Percentiles rank a stretch among this genome's conserved stretches.
These are phyloP conservation scores for Clarias platycephalus DNA, from an alignment of 2,797 vertebrate species.

Conservation along the genomic window DNA sequence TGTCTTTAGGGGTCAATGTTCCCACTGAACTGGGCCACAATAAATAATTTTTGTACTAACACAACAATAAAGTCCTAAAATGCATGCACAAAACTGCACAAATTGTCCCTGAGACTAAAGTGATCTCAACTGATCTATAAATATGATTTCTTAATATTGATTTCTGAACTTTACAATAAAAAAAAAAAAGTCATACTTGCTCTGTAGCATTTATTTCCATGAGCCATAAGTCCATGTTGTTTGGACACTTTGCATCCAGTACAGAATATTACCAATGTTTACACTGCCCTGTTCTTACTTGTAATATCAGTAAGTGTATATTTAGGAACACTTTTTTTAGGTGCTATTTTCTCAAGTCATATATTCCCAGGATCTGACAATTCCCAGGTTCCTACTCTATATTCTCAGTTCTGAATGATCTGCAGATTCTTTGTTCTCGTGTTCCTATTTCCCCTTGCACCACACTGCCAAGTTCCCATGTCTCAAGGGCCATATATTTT, in stretches of 20 bases:
- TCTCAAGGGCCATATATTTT: background rate
- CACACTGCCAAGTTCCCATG: background rate
- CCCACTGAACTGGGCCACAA: background rate
- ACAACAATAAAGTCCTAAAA: no score
- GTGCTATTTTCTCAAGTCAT: background rate
- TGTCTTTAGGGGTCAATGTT: background rate
- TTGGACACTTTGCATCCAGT: background rate
- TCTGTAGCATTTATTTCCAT: no score
- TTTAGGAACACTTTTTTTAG: background rate
- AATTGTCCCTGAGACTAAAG: no score
- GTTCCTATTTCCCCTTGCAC: background rate
- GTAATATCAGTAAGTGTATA: background rate
- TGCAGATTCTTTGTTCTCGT: background rate
- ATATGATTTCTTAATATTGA: no score
- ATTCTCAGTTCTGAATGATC: background rate
- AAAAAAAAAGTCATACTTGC: no score
- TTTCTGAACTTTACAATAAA: no score
- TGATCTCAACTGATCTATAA: no score
- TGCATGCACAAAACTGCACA: no score
- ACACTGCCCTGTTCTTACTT: background rate
- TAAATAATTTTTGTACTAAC: background rate
- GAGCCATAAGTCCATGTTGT: background rate
- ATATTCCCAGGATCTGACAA: background rate
- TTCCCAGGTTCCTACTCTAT: background rate
- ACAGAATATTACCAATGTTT: background rate